Conservation (phyloP, 2,888 invertebrate species). For the Drosophila fungiperda region DNA sequence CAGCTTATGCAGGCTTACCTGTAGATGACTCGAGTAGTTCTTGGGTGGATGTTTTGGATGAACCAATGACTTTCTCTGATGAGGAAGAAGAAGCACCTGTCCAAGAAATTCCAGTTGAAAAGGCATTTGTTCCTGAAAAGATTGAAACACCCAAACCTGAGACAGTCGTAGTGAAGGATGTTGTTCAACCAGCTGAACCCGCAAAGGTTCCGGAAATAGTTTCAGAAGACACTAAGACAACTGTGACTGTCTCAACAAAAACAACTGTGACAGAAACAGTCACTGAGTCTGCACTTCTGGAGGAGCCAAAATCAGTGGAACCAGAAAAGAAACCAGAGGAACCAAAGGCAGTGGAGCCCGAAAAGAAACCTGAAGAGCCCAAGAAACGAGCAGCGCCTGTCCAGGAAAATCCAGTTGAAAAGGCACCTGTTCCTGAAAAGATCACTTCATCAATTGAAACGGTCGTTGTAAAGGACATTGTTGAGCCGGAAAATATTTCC, state of each 20-base stretch:
- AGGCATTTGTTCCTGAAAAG: constrained; percentile 44
- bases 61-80: constrained; percentile 79
- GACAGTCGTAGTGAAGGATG: background rate
- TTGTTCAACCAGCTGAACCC: background rate
- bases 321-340: constrained; percentile 15
- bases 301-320: constrained; percentile 7
- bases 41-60: constrained; percentile 82
- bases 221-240: constrained; percentile 22
- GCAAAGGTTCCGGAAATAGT: background rate
- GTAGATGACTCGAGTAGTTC: constrained; percentile 35
- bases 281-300: constrained; percentile 3
- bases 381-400: constrained; percentile 16
- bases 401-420: constrained; percentile 3
- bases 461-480: background rate
- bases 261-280: constrained; percentile 25
- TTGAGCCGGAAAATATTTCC: background rate
- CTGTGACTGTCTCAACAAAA: constrained; percentile 28
- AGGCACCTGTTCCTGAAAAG: background rate
- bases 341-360: constrained; percentile 9
- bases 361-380: constrained; percentile 65
- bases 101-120: constrained; percentile 2
- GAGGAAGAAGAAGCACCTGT: constrained; percentile 44
- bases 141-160: background rate
- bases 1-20: constrained; percentile 13
- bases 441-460: background rate